Evolutionary conservation across 2,888 invertebrate species (phyloP), one percentile per base, ranked within the genome.

Genomic region (Drosophila putrida): DNA sequence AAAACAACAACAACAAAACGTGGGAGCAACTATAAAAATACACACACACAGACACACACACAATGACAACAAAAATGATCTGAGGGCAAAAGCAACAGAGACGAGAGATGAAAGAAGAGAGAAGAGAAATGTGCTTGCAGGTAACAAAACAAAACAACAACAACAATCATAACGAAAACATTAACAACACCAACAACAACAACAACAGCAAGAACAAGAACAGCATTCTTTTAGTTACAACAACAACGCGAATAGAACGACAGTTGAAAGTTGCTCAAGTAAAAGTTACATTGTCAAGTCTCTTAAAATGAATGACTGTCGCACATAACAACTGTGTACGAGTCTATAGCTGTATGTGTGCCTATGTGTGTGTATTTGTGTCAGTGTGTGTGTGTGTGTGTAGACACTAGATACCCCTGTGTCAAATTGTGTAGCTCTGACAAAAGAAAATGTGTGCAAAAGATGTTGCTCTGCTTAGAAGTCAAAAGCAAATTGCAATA

Each of bases 241-340:
- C 27, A 54, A 39, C 57, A 64, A 27, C 4, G n/a, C 15, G 20
- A 54, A 36, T 51, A 11, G 55, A 69, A 74, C 70, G 36, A 69
- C 59, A 62, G 57, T 63, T 63, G 63, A 50, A 64, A 69, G 59
- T 68, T 68, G 63, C 58, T 64, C 58, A 53, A 44, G 54, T 60
- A 70, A 76, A 76, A 76, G 73, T 77, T 74, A 60, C 60, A 73
- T 69, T 64, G 68, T 69, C 68, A 69, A 54, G 68, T 68, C 75
- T 54, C 44, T 58, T 63, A 59, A 66, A 77, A 71, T 51, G 67
- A 72, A 65, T 57, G 65, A 61, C 53, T 64, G 63, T 61, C 73
- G 55, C 69, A 62, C 63, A 25, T 28, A 9, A 47, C 58, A 39
- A 53, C 11, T 51, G 51, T 43, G 15, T 46, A 41, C 15, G 27